phyloP scores from a whole-genome alignment of 2,113 vertebrate species.

The Apteryx owenii region DNA sequence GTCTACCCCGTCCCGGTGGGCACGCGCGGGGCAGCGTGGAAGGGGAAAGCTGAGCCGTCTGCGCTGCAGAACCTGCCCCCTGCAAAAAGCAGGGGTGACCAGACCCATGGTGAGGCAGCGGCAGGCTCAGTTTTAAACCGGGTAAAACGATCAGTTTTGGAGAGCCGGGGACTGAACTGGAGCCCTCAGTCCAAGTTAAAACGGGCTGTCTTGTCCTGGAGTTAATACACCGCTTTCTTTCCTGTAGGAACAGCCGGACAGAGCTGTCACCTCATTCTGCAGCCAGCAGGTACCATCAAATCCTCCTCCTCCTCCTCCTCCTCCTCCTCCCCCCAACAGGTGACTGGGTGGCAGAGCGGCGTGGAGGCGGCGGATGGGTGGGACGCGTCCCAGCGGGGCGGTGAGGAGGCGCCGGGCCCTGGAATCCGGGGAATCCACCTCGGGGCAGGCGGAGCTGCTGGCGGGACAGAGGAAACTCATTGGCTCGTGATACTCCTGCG shows the following conservation, averaged over 20 bases:
- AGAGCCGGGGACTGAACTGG: too few species aligned
- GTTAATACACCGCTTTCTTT: neutral
- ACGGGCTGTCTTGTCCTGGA: neutral
- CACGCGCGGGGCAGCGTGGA: too few species aligned
- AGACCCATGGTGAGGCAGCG: neutral
- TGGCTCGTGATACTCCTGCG: neutral
- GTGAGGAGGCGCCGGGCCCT: accelerated
- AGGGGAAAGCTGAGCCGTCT: too few species aligned
- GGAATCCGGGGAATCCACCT: neutral
- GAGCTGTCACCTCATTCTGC: neutral
- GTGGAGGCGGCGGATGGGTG: accelerated
- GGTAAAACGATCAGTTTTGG: neutral
- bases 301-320: neutral
- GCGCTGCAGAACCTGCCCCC: too few species aligned
- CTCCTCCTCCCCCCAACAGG: neutral
- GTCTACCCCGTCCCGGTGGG: too few species aligned
- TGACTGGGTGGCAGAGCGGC: accelerated
- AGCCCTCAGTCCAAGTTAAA: neutral
- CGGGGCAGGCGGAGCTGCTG: neutral
- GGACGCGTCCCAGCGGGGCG: accelerated
- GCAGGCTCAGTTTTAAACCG: neutral
- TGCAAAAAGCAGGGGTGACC: neutral
- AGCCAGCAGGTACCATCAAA: neutral
- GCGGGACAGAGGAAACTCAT: neutral
- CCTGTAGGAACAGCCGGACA: neutral